Evolutionary conservation across 2,888 invertebrate genomes (phyloP).

Genomic region (Pristionchus arcanus): DNA sequence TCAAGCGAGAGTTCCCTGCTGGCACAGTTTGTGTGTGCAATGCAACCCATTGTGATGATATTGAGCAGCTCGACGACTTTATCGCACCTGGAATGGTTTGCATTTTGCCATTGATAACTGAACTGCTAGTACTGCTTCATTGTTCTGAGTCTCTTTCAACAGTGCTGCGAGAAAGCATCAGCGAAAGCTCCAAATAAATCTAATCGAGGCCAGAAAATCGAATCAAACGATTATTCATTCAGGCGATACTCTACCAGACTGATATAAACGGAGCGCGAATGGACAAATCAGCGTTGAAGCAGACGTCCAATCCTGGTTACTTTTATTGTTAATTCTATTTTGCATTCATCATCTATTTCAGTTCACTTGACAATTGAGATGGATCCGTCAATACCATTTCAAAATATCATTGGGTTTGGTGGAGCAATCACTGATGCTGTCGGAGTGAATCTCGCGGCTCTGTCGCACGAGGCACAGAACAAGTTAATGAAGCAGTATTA

Average conservation of each 20-base stretch:
- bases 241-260: slow-evolving; percentile 35
- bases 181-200: too few relatives aligned
- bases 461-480: slow-evolving; percentile 82
- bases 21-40: slow-evolving; percentile 48
- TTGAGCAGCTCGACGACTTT: slow-evolving; percentile 8
- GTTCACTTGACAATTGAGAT: background rate
- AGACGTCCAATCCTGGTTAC: background rate
- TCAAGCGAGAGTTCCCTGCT: background rate
- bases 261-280: slow-evolving; percentile 30
- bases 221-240: background rate
- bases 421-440: slow-evolving; percentile 88
- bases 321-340: background rate
- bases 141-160: background rate
- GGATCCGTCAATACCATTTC: background rate
- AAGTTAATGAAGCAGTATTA: slow-evolving; percentile 52
- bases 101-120: too few relatives aligned
- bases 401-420: slow-evolving; percentile 85
- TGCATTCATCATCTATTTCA: background rate
- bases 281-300: slow-evolving; percentile 18
- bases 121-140: background rate
- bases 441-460: slow-evolving; percentile 85
- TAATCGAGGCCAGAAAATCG: too few relatives aligned
- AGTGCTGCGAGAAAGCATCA: too few relatives aligned
- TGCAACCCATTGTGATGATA: slow-evolving; percentile 25
- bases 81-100: slow-evolving; percentile 24